Conservation (phyloP, 2,888 invertebrate species). For the Elmis aenea region DNA sequence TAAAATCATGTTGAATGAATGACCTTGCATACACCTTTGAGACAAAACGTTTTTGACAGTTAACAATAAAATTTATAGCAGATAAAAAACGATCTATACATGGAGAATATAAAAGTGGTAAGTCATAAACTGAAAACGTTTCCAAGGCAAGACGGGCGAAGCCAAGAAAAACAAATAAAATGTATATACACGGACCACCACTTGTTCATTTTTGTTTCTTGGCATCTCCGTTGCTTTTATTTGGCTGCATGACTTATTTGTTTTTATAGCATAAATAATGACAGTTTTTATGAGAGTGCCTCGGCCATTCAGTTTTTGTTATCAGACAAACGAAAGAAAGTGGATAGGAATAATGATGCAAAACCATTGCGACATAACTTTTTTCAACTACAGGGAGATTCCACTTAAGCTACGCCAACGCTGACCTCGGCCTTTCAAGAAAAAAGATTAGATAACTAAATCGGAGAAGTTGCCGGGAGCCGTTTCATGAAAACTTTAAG, state of each 20-base stretch:
- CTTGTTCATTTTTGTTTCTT: conserved; percentile 18
- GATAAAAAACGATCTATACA: conserved; percentile 11
- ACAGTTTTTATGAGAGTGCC: conserved; percentile 19
- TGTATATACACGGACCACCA: conserved; percentile 13
- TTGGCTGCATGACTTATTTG: conserved; percentile 20
- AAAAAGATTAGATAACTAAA: too few species aligned
- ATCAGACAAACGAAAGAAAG: conserved; percentile 6
- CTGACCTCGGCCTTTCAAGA: too few species aligned
- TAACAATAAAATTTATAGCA: conserved; percentile 9
- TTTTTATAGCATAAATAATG: conserved; percentile 24
- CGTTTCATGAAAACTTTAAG: too few species aligned
- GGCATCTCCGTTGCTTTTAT: conserved; percentile 21
- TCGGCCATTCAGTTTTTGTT: conserved; percentile 16
- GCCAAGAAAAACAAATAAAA: conserved; percentile 21
- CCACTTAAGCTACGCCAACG: too few species aligned
- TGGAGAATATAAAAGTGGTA: conserved; percentile 10
- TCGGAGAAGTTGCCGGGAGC: too few species aligned
- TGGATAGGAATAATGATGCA: conserved; percentile 6
- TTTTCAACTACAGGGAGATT: too few species aligned
- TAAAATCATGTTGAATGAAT: too few species aligned
- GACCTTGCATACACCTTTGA: too few species aligned
- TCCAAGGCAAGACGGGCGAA: conserved; percentile 10
- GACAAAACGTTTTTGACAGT: conserved; percentile 13
- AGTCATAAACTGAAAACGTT: conserved; percentile 18
- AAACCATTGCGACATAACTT: conserved; percentile 5